These are phyloP conservation scores for Uropetala carovei DNA, from an alignment of 2,888 invertebrate genomes.

Conservation along the genomic window DNA sequence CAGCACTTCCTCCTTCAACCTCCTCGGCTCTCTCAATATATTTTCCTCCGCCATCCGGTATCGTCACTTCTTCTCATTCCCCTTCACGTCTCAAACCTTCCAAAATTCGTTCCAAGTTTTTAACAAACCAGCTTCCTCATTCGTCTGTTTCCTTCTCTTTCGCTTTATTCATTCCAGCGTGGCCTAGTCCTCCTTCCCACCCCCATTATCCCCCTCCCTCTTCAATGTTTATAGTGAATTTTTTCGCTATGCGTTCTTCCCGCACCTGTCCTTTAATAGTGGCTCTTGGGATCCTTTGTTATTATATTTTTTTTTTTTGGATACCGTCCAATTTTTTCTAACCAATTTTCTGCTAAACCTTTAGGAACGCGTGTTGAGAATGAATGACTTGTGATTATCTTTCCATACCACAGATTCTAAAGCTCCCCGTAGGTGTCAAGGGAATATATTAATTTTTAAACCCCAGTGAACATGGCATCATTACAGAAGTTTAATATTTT, in stretches of 20 bases:
- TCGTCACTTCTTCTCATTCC: background rate
- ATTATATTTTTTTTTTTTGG: background rate
- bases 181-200: too few relatives aligned
- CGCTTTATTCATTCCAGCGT: background rate
- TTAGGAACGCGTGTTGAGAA: background rate
- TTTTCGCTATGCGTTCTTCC: background rate
- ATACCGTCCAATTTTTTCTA: background rate
- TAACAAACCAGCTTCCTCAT: background rate
- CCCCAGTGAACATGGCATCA: too few relatives aligned
- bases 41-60: background rate
- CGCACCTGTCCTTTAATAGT: background rate
- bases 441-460: too few relatives aligned
- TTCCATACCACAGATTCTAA: too few relatives aligned
- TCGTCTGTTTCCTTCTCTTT: background rate
- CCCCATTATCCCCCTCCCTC: background rate
- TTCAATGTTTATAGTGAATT: background rate
- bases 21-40: background rate
- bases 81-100: background rate
- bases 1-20: background rate
- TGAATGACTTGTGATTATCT: too few relatives aligned
- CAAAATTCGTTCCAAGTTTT: background rate
- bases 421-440: too few relatives aligned
- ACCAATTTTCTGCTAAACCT: background rate
- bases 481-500: too few relatives aligned
- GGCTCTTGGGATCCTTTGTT: background rate